A percentile compares a stretch with the other conserved stretches of the same genome.
Conservation (phyloP, 1,140 invertebrate genomes). For the Drosophila kepulauana region DNA sequence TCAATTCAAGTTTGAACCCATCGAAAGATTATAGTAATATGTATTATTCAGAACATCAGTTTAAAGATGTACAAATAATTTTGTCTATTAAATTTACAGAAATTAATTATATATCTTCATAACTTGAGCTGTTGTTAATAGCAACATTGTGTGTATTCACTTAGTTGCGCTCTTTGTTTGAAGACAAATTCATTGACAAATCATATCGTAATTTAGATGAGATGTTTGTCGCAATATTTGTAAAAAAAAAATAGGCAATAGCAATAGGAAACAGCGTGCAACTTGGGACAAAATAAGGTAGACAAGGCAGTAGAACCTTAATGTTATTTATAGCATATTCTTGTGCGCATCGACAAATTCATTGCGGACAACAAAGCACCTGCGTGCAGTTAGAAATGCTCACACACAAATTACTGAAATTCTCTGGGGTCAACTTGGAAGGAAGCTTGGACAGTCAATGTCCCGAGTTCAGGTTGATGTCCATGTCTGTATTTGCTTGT, state of each 20-base stretch:
- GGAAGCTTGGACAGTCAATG: conserved; percentile 44
- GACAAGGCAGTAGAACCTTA: background rate
- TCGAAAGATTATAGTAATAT: too few relatives aligned
- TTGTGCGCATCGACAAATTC: conserved; percentile 50
- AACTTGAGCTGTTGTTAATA: background rate
- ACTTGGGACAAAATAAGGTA: background rate
- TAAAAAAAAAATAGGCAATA: background rate
- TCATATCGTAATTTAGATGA: conserved; percentile 14
- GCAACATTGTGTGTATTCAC: background rate
- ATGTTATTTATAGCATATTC: conserved; percentile 64
- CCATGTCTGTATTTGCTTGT: conserved; percentile 46
- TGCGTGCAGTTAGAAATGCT: conserved; percentile 36
- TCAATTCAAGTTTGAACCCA: too few relatives aligned
- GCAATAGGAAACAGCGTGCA: background rate
- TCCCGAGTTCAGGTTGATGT: conserved; percentile 34
- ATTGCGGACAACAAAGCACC: conserved; percentile 50
- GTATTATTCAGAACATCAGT: too few relatives aligned
- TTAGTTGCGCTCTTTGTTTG: background rate
- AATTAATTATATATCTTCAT: background rate
- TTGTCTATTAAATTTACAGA: background rate
- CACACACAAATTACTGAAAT: conserved; percentile 27
- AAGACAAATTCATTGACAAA: conserved; percentile 6
- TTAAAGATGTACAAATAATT: too few relatives aligned
- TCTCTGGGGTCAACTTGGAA: conserved; percentile 43
- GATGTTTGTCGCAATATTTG: background rate